Evolutionary conservation across 2,888 invertebrate species (phyloP).

Genomic region (Phragmatobia fuliginosa): DNA sequence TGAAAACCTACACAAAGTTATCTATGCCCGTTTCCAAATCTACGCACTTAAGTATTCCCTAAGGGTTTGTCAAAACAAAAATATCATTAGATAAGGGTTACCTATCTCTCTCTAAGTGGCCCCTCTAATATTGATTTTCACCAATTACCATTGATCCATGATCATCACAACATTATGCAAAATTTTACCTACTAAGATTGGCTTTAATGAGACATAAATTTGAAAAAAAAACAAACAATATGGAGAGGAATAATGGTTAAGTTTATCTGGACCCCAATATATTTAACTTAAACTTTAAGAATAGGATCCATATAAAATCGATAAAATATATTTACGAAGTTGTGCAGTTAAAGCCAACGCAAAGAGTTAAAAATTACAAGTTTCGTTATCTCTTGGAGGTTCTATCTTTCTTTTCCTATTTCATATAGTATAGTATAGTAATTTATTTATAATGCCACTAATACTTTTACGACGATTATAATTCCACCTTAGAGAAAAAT

Average conservation of each 20-base stretch:
- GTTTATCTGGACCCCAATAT: conserved; percentile 67
- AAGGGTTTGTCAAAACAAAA: too few relatives aligned
- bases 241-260: conserved; percentile 61
- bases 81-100: too few relatives aligned
- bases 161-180: not conserved
- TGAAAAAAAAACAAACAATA: too few relatives aligned
- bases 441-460: not conserved
- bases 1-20: not conserved
- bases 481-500: not conserved
- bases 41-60: too few relatives aligned
- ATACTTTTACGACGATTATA: not conserved
- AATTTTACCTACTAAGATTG: not conserved
- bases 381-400: not conserved
- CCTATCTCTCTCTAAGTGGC: too few relatives aligned
- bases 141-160: not conserved
- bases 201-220: too few relatives aligned
- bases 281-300: conserved; percentile 64
- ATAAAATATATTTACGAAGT: conserved; percentile 48
- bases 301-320: conserved; percentile 58
- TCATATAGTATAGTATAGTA: too few relatives aligned
- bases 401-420: not conserved
- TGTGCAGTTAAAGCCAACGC: conserved; percentile 15
- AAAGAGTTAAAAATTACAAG: not conserved
- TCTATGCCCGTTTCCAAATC: too few relatives aligned
- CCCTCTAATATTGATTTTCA: not conserved